Conservation (phyloP, 1,140 invertebrate genomes). For the Temnothorax curvispinosus region DNA sequence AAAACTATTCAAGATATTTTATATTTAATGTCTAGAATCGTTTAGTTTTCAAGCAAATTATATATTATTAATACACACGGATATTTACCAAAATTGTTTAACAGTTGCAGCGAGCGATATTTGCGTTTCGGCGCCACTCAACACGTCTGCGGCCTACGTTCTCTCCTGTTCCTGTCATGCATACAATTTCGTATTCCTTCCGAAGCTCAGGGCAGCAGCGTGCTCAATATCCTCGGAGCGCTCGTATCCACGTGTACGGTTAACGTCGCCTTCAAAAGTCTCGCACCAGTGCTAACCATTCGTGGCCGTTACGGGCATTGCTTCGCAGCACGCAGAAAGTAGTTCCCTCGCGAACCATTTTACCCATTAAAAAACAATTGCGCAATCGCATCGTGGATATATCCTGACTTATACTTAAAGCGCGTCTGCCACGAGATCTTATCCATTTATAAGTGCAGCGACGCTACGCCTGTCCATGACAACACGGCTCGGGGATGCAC, state of each 20-base stretch:
- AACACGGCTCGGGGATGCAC: slow-evolving; percentile 42
- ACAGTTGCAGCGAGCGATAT: slow-evolving; percentile 56
- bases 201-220: slow-evolving; percentile 48
- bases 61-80: background rate
- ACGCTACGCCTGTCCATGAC: slow-evolving; percentile 63
- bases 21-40: background rate
- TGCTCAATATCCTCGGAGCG: slow-evolving; percentile 17
- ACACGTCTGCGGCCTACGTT: slow-evolving; percentile 85
- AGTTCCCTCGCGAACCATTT: slow-evolving; percentile 77
- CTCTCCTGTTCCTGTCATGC: slow-evolving; percentile 85
- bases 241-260: slow-evolving; percentile 25
- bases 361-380: slow-evolving; percentile 84
- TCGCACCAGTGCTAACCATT: slow-evolving; percentile 71
- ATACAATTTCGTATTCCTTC: slow-evolving; percentile 82
- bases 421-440: slow-evolving; percentile 79
- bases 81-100: slow-evolving; percentile 47
- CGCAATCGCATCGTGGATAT: slow-evolving; percentile 80
- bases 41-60: background rate
- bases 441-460: slow-evolving; percentile 82
- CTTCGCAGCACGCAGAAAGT: slow-evolving; percentile 72
- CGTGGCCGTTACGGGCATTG: slow-evolving; percentile 72
- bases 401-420: slow-evolving; percentile 77
- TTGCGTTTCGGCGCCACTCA: slow-evolving; percentile 85
- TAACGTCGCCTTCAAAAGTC: slow-evolving; percentile 53
- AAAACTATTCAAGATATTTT: background rate